Evolutionary conservation across 2,888 invertebrate genomes (phyloP).

Genomic region (Chloroclystis v-ata): DNA sequence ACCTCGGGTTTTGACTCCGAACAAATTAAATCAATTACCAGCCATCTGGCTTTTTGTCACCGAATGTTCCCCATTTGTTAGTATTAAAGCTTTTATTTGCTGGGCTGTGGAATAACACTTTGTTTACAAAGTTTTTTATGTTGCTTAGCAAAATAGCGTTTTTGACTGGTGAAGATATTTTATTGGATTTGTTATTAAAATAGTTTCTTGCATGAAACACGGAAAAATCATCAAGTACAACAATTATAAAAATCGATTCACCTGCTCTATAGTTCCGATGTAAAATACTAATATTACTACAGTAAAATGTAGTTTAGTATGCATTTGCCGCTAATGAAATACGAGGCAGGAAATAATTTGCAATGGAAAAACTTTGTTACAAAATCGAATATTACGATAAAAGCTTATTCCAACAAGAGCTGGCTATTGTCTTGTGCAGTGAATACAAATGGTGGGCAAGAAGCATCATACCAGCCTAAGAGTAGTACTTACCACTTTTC

Average conservation of each 20-base stretch:
- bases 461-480: no score
- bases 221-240: no score
- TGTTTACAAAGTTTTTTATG: constrained; percentile 3
- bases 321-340: background rate
- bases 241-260: no score
- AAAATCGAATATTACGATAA: background rate
- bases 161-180: no score
- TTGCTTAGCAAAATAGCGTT: no score
- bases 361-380: background rate
- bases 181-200: no score
- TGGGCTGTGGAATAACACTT: constrained; percentile 9
- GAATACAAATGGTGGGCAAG: constrained; percentile 10
- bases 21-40: constrained; percentile 76
- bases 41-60: constrained; percentile 51
- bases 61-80: constrained; percentile 64
- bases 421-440: constrained; percentile 11
- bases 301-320: no score
- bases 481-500: no score
- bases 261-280: no score
- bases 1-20: constrained; percentile 61
- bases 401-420: background rate
- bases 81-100: constrained; percentile 54
- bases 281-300: no score
- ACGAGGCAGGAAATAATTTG: background rate
- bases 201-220: no score